Base-by-base conservation (phyloP, 2,113 vertebrate genomes). In the Macrotis lagotis region DNA sequence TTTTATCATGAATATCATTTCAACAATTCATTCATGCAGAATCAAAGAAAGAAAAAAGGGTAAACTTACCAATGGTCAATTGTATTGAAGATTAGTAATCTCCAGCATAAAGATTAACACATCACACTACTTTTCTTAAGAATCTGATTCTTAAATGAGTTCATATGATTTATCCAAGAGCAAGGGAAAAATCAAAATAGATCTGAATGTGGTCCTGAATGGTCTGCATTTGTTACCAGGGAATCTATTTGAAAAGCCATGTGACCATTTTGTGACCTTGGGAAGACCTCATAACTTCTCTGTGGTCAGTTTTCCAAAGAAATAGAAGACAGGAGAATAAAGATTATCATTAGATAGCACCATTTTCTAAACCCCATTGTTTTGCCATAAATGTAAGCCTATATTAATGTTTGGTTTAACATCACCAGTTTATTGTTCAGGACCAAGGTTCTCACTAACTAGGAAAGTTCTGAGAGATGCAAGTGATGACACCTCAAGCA, bases 1-100 rank as follows among this genome's bases (percentile, higher is more conserved):
- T 97, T 98, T 97, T 94, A 95, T 97, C 95, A 94, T 83, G 8
- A 92, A 94, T 96, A 98, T 96, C 25, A 94, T 97, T 97, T 95
- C 96, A 95, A 47, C 83, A 94, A 97, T 52, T 12, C 94, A 26
- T 93, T 97, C 94, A 88, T 93, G 96, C 91, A 92, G 94, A 96
- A 93, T 19, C 66, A 74, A 74, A 94, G 90, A 90, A 52, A n/a
- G 51, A n/a, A 88, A 47, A 26, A 0, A 0, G 8, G 31, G 4
- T 91, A 55, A 95, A 48, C 89, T 12, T 90, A 93, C 25, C 91
- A 94, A 74, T 59, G 94, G 93, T 92, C 96, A 94, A 90, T 94
- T 91, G 50, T 28, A 97, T 12, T 24, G 92, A 96, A 91, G 5
- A 55, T 59, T 6, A 50, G 48, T 50, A 93, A 88, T 95, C 95